Percentiles rank a stretch among this genome's conserved stretches.
Evolutionary conservation across 1,140 invertebrate species (phyloP).

Genomic region (Apocrypta bakeri): DNA sequence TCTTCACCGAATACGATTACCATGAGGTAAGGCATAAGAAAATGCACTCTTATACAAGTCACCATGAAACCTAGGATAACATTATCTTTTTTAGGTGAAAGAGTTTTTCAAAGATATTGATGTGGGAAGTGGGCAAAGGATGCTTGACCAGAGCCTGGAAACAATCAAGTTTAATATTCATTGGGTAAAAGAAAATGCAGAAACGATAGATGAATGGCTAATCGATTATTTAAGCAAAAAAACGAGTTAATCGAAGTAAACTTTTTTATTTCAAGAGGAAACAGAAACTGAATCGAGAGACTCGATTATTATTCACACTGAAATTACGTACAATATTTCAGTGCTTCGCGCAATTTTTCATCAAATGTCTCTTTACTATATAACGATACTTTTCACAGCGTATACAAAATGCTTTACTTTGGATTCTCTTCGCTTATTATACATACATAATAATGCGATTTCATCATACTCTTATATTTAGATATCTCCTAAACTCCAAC

Average conservation of each 20-base stretch:
- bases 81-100: slow-evolving; percentile 79
- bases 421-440: background rate
- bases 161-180: slow-evolving; percentile 86
- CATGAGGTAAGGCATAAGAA: slow-evolving; percentile 83
- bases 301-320: too few species aligned
- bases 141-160: slow-evolving; percentile 84
- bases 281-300: slow-evolving; percentile 23
- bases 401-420: background rate
- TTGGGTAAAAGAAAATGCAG: slow-evolving; percentile 82
- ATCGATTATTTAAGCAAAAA: slow-evolving; percentile 57
- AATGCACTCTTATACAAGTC: too few species aligned
- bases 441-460: background rate
- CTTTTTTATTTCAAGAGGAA: slow-evolving; percentile 18
- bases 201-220: slow-evolving; percentile 78
- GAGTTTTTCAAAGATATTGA: slow-evolving; percentile 81
- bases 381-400: background rate
- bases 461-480: background rate
- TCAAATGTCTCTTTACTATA: slow-evolving; percentile 17
- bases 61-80: too few species aligned
- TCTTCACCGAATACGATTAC: slow-evolving; percentile 83
- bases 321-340: background rate
- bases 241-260: slow-evolving; percentile 38
- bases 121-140: slow-evolving; percentile 80
- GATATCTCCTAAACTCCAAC: background rate
- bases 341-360: slow-evolving; percentile 25